Percentiles rank a stretch among this genome's conserved stretches.
phyloP scores from a whole-genome alignment of 1,140 invertebrate species.

The Nymphalis io region DNA sequence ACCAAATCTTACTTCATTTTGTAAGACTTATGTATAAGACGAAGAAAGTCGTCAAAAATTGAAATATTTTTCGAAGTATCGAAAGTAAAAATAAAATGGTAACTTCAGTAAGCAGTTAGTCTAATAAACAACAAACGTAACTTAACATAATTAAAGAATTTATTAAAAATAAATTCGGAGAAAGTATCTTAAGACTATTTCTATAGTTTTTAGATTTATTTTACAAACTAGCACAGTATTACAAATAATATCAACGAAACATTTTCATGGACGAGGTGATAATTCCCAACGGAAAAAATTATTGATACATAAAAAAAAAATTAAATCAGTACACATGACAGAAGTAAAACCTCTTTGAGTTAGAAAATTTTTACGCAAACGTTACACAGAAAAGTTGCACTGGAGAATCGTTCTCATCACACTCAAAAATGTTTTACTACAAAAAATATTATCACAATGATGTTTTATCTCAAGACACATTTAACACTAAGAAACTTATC shows the following conservation, averaged over 20 bases:
- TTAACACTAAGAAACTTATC: too few species aligned
- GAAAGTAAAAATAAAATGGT: slow-evolving; percentile 21
- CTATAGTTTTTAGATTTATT: not conserved
- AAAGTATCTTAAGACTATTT: not conserved
- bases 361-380: too few species aligned
- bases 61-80: not conserved
- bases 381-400: too few species aligned
- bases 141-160: slow-evolving; percentile 11
- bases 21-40: too few species aligned
- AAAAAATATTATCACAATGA: too few species aligned
- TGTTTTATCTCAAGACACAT: too few species aligned
- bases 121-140: slow-evolving; percentile 10
- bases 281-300: not conserved
- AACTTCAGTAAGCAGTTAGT: slow-evolving; percentile 16
- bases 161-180: slow-evolving; percentile 4
- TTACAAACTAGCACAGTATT: not conserved
- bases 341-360: too few species aligned
- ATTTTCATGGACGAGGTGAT: not conserved
- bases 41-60: not conserved
- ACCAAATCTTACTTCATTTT: too few species aligned
- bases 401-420: too few species aligned
- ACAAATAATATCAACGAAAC: not conserved
- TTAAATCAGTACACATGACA: too few species aligned
- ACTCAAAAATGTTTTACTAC: too few species aligned
- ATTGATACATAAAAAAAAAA: not conserved